phyloP scores from a whole-genome alignment of 2,888 invertebrate species.

The Caenorhabditis sp. region DNA sequence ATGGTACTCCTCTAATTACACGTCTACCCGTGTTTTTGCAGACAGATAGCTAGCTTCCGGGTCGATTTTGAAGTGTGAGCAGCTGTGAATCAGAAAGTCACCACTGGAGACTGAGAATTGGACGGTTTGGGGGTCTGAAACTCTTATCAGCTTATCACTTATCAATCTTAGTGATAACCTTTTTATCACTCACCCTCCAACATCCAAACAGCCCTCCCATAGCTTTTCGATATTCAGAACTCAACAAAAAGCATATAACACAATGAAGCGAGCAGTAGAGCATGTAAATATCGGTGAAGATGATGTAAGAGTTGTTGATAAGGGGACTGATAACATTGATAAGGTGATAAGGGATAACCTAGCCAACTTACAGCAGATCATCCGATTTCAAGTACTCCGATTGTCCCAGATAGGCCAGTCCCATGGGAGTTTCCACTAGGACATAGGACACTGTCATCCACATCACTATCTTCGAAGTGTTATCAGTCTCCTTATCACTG shows the following conservation, averaged over 20 bases:
- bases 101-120: too few relatives aligned
- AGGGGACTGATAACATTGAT: too few relatives aligned
- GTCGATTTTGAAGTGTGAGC: too few relatives aligned
- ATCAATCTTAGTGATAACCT: not conserved
- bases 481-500: not conserved
- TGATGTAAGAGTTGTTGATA: not conserved
- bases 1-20: too few relatives aligned
- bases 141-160: not conserved
- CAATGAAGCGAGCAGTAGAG: not conserved
- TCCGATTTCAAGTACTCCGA: too few relatives aligned
- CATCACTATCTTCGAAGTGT: not conserved
- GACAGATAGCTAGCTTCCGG: too few relatives aligned
- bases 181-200: not conserved
- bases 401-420: not conserved
- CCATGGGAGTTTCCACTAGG: not conserved
- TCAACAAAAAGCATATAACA: not conserved
- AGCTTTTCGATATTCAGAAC: not conserved
- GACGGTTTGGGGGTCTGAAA: too few relatives aligned
- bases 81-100: too few relatives aligned
- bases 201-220: not conserved
- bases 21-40: too few relatives aligned
- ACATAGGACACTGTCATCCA: slow-evolving; percentile 8
- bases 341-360: not conserved
- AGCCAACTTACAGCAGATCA: too few relatives aligned
- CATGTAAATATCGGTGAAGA: not conserved